These are phyloP conservation scores for Aix galericulata DNA, from an alignment of 2,113 vertebrate genomes.

Conservation along the genomic window DNA sequence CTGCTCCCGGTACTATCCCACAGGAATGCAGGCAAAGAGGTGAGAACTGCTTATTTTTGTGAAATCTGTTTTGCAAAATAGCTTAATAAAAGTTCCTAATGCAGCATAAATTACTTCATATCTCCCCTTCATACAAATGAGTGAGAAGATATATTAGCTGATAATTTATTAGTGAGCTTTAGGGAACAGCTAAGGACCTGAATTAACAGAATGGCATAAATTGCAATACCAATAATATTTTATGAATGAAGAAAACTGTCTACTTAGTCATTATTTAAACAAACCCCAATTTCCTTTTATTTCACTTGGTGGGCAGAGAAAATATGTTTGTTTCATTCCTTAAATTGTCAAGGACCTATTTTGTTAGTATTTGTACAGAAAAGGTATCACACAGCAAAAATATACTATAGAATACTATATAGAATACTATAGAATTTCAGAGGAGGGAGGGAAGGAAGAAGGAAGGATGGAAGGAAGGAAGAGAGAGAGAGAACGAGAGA, in stretches of 20 bases:
- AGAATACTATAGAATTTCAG: neutral
- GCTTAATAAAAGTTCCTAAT: neutral
- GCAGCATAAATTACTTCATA: rapidly evolving
- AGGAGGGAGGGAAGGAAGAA: neutral
- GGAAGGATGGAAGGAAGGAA: no score
- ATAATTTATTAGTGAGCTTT: neutral
- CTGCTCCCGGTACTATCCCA: slow-evolving; percentile 91
- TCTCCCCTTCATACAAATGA: neutral
- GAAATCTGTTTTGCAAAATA: rapidly evolving
- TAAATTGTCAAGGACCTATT: neutral
- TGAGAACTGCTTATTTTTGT: slow-evolving; percentile 36
- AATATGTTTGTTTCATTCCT: neutral
- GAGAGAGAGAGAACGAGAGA: no score
- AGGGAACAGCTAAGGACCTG: neutral
- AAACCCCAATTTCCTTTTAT: neutral
- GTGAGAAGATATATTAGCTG: neutral
- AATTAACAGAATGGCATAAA: neutral
- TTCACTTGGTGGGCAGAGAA: neutral
- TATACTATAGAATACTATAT: neutral
- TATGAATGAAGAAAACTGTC: neutral
- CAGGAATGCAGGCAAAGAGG: slow-evolving; percentile 89
- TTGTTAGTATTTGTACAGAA: neutral
- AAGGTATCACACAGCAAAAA: neutral
- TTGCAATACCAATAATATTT: neutral
- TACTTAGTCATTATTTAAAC: neutral